Evolutionary conservation across 1,140 invertebrate genomes (phyloP).

Genomic region (Carposina sasakii): DNA sequence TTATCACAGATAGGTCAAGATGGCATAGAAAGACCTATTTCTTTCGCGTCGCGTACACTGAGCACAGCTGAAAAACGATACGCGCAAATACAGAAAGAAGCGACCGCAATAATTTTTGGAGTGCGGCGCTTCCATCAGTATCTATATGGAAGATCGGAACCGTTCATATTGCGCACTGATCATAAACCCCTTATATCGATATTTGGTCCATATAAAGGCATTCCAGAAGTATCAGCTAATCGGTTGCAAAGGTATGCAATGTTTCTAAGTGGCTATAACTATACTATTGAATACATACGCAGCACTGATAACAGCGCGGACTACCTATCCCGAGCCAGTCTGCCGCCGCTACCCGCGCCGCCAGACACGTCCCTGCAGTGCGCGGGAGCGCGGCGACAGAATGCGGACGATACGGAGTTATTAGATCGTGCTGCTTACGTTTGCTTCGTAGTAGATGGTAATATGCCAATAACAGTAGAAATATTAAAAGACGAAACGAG

Average conservation of each 20-base stretch:
- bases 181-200: too few relatives aligned
- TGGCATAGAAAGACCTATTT: neutral
- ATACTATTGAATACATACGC: too few relatives aligned
- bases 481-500: neutral
- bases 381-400: neutral
- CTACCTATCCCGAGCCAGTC: too few relatives aligned
- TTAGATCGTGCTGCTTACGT: conserved; percentile 2
- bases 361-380: neutral
- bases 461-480: neutral
- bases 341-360: too few relatives aligned
- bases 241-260: neutral
- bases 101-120: too few relatives aligned
- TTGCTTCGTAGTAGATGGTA: conserved; percentile 1
- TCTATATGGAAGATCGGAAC: too few relatives aligned
- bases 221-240: neutral
- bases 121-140: too few relatives aligned
- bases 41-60: neutral
- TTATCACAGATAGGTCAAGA: neutral
- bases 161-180: too few relatives aligned
- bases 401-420: too few relatives aligned
- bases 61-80: neutral
- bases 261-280: neutral
- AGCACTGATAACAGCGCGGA: too few relatives aligned
- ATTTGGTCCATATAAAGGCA: neutral
- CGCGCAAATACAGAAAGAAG: too few relatives aligned